Base-by-base conservation (phyloP, 2,797 vertebrate species). In the Thaleichthys pacificus region DNA sequence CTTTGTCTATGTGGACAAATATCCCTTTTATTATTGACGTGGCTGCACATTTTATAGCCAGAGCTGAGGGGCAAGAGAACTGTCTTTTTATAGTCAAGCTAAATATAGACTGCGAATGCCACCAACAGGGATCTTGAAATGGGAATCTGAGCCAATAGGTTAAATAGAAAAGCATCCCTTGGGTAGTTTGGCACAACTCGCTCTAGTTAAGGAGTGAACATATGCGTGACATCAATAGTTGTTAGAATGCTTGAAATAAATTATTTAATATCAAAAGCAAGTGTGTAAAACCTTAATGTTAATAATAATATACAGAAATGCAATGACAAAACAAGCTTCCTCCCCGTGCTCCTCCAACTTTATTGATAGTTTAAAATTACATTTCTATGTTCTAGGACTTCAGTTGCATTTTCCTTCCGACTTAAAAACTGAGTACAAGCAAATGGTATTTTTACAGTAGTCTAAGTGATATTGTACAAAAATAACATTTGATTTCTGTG, bases 301-400 rank as follows among this genome's bases (percentile, higher is more conserved):
- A 2, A 56, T 35, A 2, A 56, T 35, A 21, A 85, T 75, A 58
- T 42, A 84, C 21, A 72, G 38, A 42, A 57, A 54, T 3, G 11
- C 7, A 49, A 60, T 28, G 24, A 77, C 76, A 92, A 90, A 85
- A 91, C 86, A 87, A 90, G 89, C 81, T 87, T 94, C 90, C 87
- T 95, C 96, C 95, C 94, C 95, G 97, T 98, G 96, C 97, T 98
- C 96, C 96, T 99, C 96, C 96, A 97, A 94, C 95, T 98, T 99
- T 99, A 99, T 99, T 99, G 97, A 97, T 96, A 98, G 96, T 98
- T 99, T 99, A 99, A 98, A 99, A 98, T 97, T 98, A 99, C 97
- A 99, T 95, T 92, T 96, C 96, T 98, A 96, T 97, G 92, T 95
- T 97, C 95, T 96, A 97, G 94, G 95, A 98, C 96, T 97, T 97